Conservation (phyloP, 2,797 vertebrate species). For the Todus mexicanus region DNA sequence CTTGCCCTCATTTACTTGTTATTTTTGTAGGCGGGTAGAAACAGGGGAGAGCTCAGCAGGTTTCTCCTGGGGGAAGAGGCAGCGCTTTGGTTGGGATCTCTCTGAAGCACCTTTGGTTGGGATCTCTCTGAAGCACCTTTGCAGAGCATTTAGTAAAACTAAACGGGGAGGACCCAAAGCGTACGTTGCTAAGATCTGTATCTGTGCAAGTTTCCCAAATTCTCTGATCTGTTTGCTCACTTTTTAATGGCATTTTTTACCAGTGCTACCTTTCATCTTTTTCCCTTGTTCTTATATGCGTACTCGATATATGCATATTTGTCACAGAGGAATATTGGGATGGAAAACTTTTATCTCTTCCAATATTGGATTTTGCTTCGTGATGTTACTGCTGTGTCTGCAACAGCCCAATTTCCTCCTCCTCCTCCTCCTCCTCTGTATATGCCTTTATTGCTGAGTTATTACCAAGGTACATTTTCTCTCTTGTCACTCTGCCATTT, state of each 20-base stretch:
- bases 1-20: background rate
- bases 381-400: constrained; percentile 20
- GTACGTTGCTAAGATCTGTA: background rate
- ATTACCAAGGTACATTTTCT: constrained; percentile 1
- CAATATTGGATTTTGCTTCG: constrained; percentile 34
- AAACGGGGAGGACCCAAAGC: background rate
- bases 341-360: constrained; percentile 24
- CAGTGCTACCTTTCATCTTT: constrained; percentile 46
- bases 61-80: background rate
- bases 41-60: background rate
- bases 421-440: constrained; percentile 22
- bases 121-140: background rate
- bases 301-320: constrained; percentile 7
- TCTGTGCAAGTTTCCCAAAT: background rate
- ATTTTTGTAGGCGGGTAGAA: background rate
- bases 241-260: constrained; percentile 3
- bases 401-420: constrained; percentile 46
- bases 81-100: background rate
- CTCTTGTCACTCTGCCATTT: background rate
- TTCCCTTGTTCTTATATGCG: background rate
- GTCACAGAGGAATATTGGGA: constrained; percentile 3
- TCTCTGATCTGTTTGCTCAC: constrained; percentile 18
- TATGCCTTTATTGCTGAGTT: constrained; percentile 1
- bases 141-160: background rate
- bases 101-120: background rate